Evolutionary conservation across 2,888 invertebrate genomes (phyloP).

Genomic region (Xestia rhomboidea): DNA sequence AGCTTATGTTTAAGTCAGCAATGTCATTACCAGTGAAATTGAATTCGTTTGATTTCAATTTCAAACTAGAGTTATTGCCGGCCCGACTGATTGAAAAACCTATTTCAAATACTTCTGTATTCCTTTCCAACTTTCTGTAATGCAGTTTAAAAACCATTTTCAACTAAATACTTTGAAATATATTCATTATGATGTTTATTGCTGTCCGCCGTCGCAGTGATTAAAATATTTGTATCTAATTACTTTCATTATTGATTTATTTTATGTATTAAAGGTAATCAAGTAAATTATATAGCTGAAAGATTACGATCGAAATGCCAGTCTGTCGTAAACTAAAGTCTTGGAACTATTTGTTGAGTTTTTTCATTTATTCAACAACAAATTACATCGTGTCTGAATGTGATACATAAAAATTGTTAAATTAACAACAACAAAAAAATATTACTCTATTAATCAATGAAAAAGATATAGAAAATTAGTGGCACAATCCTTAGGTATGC

Average conservation of each 20-base stretch:
- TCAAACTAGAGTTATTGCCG: not conserved
- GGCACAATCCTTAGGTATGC: not conserved
- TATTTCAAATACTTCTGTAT: not conserved
- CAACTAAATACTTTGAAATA: not conserved
- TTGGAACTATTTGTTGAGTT: not conserved
- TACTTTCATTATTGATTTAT: not conserved
- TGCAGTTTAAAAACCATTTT: not conserved
- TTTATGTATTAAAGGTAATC: not conserved
- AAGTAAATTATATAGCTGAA: too few species aligned
- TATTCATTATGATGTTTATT: not conserved
- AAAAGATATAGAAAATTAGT: not conserved
- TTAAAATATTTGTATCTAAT: not conserved
- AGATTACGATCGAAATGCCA: not conserved
- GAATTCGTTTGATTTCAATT: not conserved
- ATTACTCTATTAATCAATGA: too few species aligned
- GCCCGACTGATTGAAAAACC: not conserved
- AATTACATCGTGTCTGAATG: too few species aligned
- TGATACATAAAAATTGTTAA: too few species aligned
- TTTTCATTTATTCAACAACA: too few species aligned
- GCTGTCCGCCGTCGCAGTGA: not conserved
- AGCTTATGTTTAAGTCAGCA: too few species aligned
- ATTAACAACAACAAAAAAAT: too few species aligned
- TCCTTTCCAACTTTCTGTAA: not conserved
- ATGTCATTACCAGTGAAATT: not conserved
- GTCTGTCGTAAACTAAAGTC: not conserved